These are phyloP conservation scores for Drosophila parvula DNA, from an alignment of 1,140 invertebrate genomes.

Conservation along the genomic window DNA sequence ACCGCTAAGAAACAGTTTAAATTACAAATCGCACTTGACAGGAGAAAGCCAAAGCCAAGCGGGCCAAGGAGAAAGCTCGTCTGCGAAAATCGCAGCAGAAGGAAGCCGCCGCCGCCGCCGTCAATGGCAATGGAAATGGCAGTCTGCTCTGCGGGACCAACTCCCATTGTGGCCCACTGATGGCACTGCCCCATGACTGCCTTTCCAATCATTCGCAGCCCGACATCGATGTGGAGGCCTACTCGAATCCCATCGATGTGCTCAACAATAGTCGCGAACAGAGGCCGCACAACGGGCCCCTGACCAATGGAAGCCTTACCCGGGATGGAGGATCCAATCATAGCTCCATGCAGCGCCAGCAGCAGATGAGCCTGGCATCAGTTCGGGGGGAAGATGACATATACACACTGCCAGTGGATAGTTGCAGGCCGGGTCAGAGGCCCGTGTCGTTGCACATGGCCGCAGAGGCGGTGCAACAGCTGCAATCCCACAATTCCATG, in stretches of 20 bases:
- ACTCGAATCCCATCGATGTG: conserved; percentile 83
- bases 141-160: conserved; percentile 70
- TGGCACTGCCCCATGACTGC: conserved; percentile 74
- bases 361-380: conserved; percentile 21
- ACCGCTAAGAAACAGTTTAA: neutral
- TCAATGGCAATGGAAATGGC: conserved; percentile 75
- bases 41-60: conserved; percentile 88
- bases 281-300: conserved; percentile 62
- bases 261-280: conserved; percentile 71
- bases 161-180: conserved; percentile 66
- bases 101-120: conserved; percentile 80
- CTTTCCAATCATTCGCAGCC: conserved; percentile 43
- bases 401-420: conserved; percentile 80
- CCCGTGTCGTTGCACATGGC: conserved; percentile 73
- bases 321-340: conserved; percentile 64
- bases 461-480: conserved; percentile 60
- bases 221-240: conserved; percentile 79
- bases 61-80: conserved; percentile 88
- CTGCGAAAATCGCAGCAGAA: conserved; percentile 85
- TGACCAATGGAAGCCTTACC: conserved; percentile 76
- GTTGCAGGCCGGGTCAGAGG: conserved; percentile 63
- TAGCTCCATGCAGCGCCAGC: conserved; percentile 63
- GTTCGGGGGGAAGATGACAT: conserved; percentile 74
- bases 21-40: conserved; percentile 54
- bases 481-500: conserved; percentile 75